Conservation (phyloP, 1,140 invertebrate species). For the Neodiprion fabricii region DNA sequence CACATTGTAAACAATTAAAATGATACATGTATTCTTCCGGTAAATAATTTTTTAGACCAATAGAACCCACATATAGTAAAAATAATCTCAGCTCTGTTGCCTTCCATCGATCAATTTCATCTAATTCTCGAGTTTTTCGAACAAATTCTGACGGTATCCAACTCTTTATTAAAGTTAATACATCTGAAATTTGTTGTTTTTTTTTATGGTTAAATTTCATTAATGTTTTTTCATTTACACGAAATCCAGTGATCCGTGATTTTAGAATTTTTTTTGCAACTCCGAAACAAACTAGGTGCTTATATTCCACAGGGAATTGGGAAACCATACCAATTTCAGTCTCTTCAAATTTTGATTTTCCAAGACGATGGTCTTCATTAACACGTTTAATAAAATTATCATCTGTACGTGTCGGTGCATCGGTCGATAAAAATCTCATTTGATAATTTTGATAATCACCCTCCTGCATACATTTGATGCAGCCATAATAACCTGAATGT, state of each 20-base stretch:
- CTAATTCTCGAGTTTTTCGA: slow-evolving; percentile 33
- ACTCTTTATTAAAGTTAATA: slow-evolving; percentile 22
- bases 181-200: slow-evolving; percentile 18
- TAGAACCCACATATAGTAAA: slow-evolving; percentile 51
- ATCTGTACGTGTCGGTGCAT: slow-evolving; percentile 34
- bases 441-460: slow-evolving; percentile 26
- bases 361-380: slow-evolving; percentile 46
- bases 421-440: slow-evolving; percentile 32
- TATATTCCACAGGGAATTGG: slow-evolving; percentile 50
- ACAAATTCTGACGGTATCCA: slow-evolving; percentile 38
- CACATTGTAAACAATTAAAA: slow-evolving; percentile 43
- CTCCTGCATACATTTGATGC: neutral
- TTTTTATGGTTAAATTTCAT: neutral
- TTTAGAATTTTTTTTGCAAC: slow-evolving; percentile 48
- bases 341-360: slow-evolving; percentile 35
- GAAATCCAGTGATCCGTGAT: slow-evolving; percentile 34
- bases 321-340: slow-evolving; percentile 43
- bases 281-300: slow-evolving; percentile 54
- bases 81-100: slow-evolving; percentile 47
- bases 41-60: slow-evolving; percentile 40
- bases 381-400: slow-evolving; percentile 31
- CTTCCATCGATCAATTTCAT: slow-evolving; percentile 37
- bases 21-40: slow-evolving; percentile 29
- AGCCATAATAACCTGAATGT: neutral
- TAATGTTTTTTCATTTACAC: neutral